Conservation (phyloP, 2,113 vertebrate species). For the human (Homo sapiens) region DNA sequence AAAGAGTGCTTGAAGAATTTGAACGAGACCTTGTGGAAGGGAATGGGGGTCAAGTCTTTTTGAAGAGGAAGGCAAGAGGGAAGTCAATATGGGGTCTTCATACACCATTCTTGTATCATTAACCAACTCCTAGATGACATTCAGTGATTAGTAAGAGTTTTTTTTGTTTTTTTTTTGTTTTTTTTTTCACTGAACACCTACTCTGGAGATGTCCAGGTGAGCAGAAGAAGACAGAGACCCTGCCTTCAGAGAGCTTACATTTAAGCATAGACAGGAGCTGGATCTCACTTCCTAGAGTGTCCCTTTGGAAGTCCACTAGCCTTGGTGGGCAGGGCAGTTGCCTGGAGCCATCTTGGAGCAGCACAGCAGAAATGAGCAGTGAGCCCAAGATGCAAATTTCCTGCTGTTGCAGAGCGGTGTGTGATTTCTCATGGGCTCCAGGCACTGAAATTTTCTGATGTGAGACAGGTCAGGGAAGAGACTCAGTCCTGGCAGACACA, state of each 20-base stretch:
- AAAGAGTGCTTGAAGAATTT: no score
- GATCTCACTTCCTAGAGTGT: background rate
- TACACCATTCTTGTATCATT: background rate
- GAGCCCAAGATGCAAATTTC: background rate
- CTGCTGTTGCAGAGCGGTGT: background rate
- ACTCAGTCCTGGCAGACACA: no score
- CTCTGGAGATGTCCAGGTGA: background rate
- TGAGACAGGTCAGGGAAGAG: background rate
- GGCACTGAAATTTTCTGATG: background rate
- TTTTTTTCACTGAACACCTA: background rate
- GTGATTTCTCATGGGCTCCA: background rate
- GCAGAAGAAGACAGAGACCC: background rate
- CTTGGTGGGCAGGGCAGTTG: no score
- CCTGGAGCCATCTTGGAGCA: background rate
- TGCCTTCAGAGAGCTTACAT: background rate
- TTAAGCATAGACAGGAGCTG: no score
- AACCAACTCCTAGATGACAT: background rate
- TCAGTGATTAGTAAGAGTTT: background rate
- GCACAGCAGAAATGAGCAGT: background rate
- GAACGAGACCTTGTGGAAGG: background rate
- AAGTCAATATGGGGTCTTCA: background rate
- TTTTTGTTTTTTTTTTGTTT: no score
- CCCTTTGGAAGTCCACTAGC: no score
- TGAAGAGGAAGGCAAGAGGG: background rate
- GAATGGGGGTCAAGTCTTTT: background rate